Evolutionary conservation across 2,888 invertebrate genomes (phyloP).

Genomic region (Mamestra brassicae): DNA sequence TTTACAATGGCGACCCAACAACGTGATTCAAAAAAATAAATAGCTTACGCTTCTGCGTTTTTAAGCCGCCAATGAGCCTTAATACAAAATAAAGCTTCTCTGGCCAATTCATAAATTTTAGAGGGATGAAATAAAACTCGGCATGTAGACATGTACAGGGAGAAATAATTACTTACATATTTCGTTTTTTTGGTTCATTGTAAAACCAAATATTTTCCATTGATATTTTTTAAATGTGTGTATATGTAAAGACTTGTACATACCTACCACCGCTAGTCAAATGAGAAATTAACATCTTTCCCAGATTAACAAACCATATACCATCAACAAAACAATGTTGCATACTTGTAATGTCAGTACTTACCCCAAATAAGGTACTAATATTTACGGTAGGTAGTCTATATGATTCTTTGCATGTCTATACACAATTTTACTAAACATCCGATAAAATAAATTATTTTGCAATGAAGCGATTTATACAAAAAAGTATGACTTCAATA

Average conservation of each 20-base stretch:
- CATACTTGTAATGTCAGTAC: not conserved
- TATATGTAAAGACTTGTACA: no score
- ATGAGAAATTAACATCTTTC: no score
- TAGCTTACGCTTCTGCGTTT: slow-evolving; percentile 26
- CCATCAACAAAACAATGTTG: no score
- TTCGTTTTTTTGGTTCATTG: not conserved
- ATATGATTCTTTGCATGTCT: slow-evolving; percentile 8
- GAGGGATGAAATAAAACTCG: slow-evolving; percentile 4
- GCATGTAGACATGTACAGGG: not conserved
- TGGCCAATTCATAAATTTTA: slow-evolving; percentile 40
- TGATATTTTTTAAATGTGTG: not conserved
- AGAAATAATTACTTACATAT: slow-evolving; percentile 15
- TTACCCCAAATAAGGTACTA: not conserved
- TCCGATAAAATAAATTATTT: slow-evolving; percentile 7
- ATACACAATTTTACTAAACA: slow-evolving; percentile 7
- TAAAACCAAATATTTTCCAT: not conserved
- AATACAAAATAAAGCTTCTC: slow-evolving; percentile 44
- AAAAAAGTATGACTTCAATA: slow-evolving; percentile 39
- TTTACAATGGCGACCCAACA: slow-evolving; percentile 48
- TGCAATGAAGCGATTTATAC: slow-evolving; percentile 7
- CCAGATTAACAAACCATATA: not conserved
- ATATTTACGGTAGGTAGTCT: not conserved
- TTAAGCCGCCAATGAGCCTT: slow-evolving; percentile 36
- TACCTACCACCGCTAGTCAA: not conserved
- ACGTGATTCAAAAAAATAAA: slow-evolving; percentile 42